Evolutionary conservation across 2,888 invertebrate genomes (phyloP), one percentile per base, ranked within the genome.

Genomic region (Antheraea yamamai): DNA sequence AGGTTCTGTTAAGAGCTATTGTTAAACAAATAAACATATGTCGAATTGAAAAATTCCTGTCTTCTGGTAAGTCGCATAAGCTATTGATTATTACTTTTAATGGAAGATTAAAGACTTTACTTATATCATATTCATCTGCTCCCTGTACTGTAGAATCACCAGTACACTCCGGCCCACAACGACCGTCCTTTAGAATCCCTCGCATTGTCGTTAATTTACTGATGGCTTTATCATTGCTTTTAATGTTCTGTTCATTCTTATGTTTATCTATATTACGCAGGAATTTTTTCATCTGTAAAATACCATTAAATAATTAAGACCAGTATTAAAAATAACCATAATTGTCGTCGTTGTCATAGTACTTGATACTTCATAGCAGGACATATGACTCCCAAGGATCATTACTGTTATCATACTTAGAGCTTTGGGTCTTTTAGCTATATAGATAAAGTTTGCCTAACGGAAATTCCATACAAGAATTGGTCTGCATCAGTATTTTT

Each of bases 241-340:
- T 92, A 78, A 82, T 84, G 78, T 86, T 88, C 77, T 91, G 90
- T 12, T 93, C 93, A 78, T 85, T 90, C 84, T 93, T 94, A 81
- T 94, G 93, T 82, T 94, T 95, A 81, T 95, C 94, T 75, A 93
- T 91, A 82, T 93, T 94, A 75, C 94, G 92, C 12, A 94, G 88
- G 79, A 92, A 91, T 81, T 94, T 95, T 79, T 94, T 94, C 92
- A 94, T 94, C 81, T 81, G 75, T 12, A 74, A 75, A 68, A 61
- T 12, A 16, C 14, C 16, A 30, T 26, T 66, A 30, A 30, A 16
- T 26, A 66, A 66, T 66, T 26, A 66, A 30, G 6, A 26, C 14
- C 26, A 30, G 30, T 23, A 61, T 61, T 61, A 7, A 61, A 55
- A 55, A 20, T 55, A 55, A 55, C 55, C n/a, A 7, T 16, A 52